Evolutionary conservation across 2,113 vertebrate genomes (phyloP).

Genomic region (Spheniscus mendiculus): DNA sequence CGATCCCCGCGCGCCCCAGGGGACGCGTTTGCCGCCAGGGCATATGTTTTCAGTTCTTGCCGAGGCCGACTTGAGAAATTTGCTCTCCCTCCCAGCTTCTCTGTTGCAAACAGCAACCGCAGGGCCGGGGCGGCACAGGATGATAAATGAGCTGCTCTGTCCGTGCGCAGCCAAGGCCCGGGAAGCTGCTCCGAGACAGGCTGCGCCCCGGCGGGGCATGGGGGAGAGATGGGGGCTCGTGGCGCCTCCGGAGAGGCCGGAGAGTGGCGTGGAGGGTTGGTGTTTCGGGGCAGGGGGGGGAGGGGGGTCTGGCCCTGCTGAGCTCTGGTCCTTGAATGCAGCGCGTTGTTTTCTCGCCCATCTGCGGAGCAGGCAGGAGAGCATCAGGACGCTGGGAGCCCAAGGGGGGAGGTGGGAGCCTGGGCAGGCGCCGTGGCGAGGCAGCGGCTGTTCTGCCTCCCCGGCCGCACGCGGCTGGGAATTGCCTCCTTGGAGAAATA

Average conservation of each 20-base stretch:
- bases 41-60: slow-evolving; percentile 61
- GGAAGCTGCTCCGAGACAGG: background rate
- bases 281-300: background rate
- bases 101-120: slow-evolving; percentile 62
- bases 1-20: slow-evolving; percentile 4
- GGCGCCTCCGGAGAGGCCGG: background rate
- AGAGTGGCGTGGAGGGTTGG: background rate
- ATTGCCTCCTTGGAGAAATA: slow-evolving; percentile 37
- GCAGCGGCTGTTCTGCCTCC: background rate
- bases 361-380: slow-evolving; percentile 46
- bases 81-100: slow-evolving; percentile 54
- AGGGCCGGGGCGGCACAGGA: slow-evolving; percentile 23
- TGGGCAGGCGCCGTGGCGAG: background rate
- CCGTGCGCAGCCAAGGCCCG: background rate
- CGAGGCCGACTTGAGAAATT: slow-evolving; percentile 58
- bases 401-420: background rate
- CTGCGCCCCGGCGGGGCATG: fast-evolving
- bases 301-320: background rate
- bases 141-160: slow-evolving; percentile 66
- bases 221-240: background rate
- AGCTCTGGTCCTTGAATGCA: background rate
- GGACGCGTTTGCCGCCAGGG: slow-evolving; percentile 38
- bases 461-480: background rate
- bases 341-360: slow-evolving; percentile 20
- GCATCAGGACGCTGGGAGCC: background rate